Evolutionary conservation across 1,140 invertebrate species (phyloP), one percentile per base, ranked within the genome.

Genomic region (Atta cephalotes): DNA sequence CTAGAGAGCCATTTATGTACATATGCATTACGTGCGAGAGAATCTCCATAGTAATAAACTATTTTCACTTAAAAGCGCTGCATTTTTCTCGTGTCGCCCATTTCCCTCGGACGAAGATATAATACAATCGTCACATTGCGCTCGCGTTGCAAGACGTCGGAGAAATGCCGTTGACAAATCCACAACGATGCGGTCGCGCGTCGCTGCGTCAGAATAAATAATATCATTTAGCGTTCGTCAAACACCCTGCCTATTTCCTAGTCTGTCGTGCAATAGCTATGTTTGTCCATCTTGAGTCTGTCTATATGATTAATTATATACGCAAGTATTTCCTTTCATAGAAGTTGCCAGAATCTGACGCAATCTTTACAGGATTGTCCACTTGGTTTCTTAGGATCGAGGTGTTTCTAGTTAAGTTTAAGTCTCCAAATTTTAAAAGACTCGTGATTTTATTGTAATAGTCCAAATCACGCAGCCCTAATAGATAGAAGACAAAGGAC

Each of bases 41-140:
- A 86, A 86, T 74, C 35, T 85, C 21, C 18, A 31, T 10, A 81
- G 53, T 82, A 89, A 90, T 91, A 90, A 90, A 90, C 53, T 90
- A 88, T 90, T 86, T 90, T 88, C 81, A 82, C 10, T 71, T 76
- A 77, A 70, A 51, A 65, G 7, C 21, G 45, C 3, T 28, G n/a
- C 60, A 9, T 51, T 62, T 82, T n/a, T 60, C 18, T 53, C 28
- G 21, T 16, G 35, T 80, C 16, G 18, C 7, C 21, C 9, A 4
- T 25, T 28, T n/a, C 31, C 31, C 39, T 21, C 25, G n/a, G n/a
- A 78, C 25, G 16, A 5, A 39, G 31, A 80, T 70, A 80, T 70
- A 76, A 58, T 60, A 45, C 53, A 31, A 49, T 62, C 18, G 56
- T 76, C 71, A 58, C 70, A 25, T 85, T 66, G 31, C 14, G 9